Evolutionary conservation across 2,113 vertebrate genomes (phyloP), one percentile per base, ranked within the genome.

Genomic region (Chloropsis cyanopogon): DNA sequence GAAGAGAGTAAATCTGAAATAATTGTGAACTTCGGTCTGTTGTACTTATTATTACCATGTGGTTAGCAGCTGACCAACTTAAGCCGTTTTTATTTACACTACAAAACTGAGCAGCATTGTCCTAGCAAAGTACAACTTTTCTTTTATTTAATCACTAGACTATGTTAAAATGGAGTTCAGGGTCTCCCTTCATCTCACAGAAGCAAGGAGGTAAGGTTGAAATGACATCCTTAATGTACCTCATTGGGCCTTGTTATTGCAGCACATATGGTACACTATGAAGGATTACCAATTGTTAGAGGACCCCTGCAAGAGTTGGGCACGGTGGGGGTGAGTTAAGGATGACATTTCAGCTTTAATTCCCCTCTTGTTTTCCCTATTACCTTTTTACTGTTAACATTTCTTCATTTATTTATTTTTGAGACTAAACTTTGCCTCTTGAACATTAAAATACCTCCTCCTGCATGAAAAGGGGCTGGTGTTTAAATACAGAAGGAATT

Each of bases 41-140:
- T 92, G 98, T 96, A 87, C 96, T 98, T 97, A 97, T 98, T 98
- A 97, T 97, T 96, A 97, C 97, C 99, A 99, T 99, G 99, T 99
- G 99, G 98, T 97, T 98, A 98, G 98, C 99, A 99, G 99, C 99
- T 99, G 99, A 99, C 99, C 98, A 96, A 98, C 98, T 98, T 98
- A 98, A 98, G 97, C 97, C 79, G 86, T 96, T 97, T 97, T 96
- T 97, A 98, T 98, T 98, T 98, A 97, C 97, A 96, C 97, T 95
- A 97, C 98, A 98, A 98, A 98, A 97, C 98, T 97, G 95, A 98
- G 98, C 97, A 94, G 97, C 97, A 89, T 97, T 98, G 97, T 98
- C 97, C 97, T 92, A 93, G 92, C 56, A 79, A 93, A 93, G 87
- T 73, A 91, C 90, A 97, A 97, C 87, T 93, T 80, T 94, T 76